These are phyloP conservation scores for Pilophorus perplexus DNA, from an alignment of 2,888 invertebrate species.

Conservation along the genomic window DNA sequence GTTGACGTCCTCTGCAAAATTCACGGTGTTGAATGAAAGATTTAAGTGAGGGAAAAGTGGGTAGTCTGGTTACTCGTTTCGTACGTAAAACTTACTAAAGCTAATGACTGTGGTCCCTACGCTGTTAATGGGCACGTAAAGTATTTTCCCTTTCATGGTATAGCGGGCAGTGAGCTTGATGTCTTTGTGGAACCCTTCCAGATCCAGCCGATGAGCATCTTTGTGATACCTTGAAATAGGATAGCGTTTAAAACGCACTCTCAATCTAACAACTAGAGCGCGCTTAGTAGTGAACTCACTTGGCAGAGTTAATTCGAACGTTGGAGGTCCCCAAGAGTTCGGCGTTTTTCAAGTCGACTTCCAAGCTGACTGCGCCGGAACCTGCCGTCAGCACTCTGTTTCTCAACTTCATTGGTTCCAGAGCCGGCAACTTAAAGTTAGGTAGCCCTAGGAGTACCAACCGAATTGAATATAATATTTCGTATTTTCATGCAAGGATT, in stretches of 20 bases:
- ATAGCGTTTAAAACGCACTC: no score
- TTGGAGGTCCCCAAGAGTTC: constrained; percentile 25
- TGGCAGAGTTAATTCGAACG: constrained; percentile 31
- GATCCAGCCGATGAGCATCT: constrained; percentile 13
- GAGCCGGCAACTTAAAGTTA: not conserved
- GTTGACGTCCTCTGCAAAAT: no score
- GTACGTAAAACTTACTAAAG: no score
- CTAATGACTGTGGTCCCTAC: no score
- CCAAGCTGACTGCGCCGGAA: constrained; percentile 20
- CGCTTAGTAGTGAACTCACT: not conserved
- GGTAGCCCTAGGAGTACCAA: constrained; percentile 7
- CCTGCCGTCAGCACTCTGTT: constrained; percentile 19
- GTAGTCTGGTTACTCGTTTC: constrained; percentile 29
- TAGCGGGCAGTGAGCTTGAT: no score
- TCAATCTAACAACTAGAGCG: no score
- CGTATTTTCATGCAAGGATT: no score
- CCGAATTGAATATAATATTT: no score
- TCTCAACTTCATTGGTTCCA: constrained; percentile 38
- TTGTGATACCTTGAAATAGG: constrained; percentile 27
- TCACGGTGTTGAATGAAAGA: no score
- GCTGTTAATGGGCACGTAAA: no score
- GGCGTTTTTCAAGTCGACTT: constrained; percentile 16
- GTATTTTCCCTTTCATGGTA: no score
- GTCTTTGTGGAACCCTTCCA: constrained; percentile 32
- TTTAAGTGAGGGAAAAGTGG: no score